These are phyloP conservation scores for Phyto melanocephala DNA, from an alignment of 2,888 invertebrate species.

Conservation along the genomic window DNA sequence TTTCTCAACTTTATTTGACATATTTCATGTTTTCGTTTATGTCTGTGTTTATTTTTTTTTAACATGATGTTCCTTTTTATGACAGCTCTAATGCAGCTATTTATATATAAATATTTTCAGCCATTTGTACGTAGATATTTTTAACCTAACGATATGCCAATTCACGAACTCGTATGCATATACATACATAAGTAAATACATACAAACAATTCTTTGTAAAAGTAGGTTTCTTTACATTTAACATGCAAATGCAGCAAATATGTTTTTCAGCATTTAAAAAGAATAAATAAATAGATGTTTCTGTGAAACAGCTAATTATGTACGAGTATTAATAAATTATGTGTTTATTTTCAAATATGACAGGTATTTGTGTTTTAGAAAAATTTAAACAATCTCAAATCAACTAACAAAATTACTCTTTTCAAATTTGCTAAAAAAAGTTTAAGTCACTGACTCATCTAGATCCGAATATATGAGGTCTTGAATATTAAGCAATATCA, in stretches of 20 bases:
- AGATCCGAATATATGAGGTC: no score
- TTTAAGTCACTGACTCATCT: no score
- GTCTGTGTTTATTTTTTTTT: not conserved
- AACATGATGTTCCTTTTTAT: slow-evolving; percentile 11
- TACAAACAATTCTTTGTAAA: no score
- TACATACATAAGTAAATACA: no score
- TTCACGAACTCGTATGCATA: slow-evolving; percentile 16
- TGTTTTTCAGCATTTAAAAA: slow-evolving; percentile 65
- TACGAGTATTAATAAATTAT: slow-evolving; percentile 52
- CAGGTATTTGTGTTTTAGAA: no score
- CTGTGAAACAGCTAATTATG: slow-evolving; percentile 44
- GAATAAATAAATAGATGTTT: slow-evolving; percentile 42
- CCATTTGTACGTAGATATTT: no score
- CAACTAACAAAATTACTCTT: no score
- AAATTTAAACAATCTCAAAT: no score
- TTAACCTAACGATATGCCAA: slow-evolving; percentile 50
- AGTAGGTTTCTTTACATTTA: not conserved
- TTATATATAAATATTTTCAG: no score
- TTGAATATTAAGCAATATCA: no score
- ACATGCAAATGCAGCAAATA: slow-evolving; percentile 39
- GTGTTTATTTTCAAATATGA: slow-evolving; percentile 31
- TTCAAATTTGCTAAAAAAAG: no score
- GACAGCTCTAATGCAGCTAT: not conserved
- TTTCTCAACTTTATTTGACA: slow-evolving; percentile 43
- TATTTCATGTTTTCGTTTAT: slow-evolving; percentile 23